These are phyloP conservation scores for Clarias laeviceps DNA, from an alignment of 2,797 vertebrate species.

Conservation along the genomic window DNA sequence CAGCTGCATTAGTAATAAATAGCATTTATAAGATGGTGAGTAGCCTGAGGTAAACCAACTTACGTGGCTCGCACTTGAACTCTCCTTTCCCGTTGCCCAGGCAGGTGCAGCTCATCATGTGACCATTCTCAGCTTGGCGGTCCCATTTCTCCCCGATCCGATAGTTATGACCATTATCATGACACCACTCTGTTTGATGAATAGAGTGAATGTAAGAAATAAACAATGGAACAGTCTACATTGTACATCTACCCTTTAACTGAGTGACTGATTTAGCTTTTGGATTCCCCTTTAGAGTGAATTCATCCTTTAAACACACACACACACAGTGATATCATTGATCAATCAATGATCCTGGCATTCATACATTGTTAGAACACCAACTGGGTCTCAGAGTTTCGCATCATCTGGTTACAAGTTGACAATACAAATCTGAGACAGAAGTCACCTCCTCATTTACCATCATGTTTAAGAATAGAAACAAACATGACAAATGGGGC, in stretches of 20 bases:
- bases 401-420: constrained; percentile 69
- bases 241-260: background rate
- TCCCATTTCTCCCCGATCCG: constrained; percentile 92
- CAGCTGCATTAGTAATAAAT: background rate
- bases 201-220: background rate
- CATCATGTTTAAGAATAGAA: constrained; percentile 61
- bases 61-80: constrained; percentile 90
- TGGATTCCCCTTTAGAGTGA: constrained; percentile 6
- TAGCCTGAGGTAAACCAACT: constrained; percentile 55
- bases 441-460: constrained; percentile 36
- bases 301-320: constrained; percentile 46
- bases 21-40: background rate
- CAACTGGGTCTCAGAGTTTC: constrained; percentile 67
- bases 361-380: constrained; percentile 19
- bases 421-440: constrained; percentile 75
- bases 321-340: constrained; percentile 27
- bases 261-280: background rate
- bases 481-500: constrained; percentile 46
- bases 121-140: constrained; percentile 83
- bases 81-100: constrained; percentile 96
- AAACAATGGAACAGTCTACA: background rate
- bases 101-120: constrained; percentile 95
- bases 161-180: constrained; percentile 83
- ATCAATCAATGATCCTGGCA: constrained; percentile 1
- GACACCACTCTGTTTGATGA: constrained; percentile 78